Percentiles rank a stretch among this genome's conserved stretches.
Conservation (phyloP, 1,140 invertebrate species). For the Eriosoma lanigerum region DNA sequence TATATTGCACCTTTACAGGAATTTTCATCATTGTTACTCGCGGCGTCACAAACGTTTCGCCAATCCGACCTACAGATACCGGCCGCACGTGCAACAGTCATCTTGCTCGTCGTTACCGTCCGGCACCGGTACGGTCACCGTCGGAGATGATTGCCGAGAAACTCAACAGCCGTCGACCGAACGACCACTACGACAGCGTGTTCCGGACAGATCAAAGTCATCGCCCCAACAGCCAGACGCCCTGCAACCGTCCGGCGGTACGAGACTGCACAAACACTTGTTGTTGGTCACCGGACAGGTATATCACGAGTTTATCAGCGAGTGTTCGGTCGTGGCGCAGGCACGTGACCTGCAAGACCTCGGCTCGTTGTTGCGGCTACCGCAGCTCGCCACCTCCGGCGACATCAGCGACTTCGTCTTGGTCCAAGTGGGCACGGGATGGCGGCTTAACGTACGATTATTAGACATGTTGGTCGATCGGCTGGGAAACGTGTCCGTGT, state of each 20-base stretch:
- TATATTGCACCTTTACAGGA: constrained; percentile 28
- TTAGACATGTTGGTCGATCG: constrained; percentile 52
- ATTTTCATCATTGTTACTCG: not conserved
- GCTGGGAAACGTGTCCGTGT: constrained; percentile 54
- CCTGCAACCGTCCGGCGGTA: not conserved
- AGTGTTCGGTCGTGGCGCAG: constrained; percentile 50
- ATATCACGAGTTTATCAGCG: constrained; percentile 48
- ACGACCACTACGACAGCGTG: not conserved
- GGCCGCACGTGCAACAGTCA: not conserved
- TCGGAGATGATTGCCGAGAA: constrained; percentile 3
- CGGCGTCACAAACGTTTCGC: constrained; percentile 22
- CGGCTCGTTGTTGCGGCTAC: constrained; percentile 7
- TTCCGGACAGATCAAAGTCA: not conserved
- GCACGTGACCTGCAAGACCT: constrained; percentile 45
- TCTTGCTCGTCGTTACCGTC: not conserved
- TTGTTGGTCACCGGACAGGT: constrained; percentile 52
- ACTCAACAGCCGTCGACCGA: not conserved
- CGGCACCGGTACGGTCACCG: not conserved
- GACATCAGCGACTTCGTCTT: constrained; percentile 40
- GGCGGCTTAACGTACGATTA: constrained; percentile 47
- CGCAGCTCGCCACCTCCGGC: not conserved
- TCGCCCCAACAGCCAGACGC: not conserved
- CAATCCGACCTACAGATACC: constrained; percentile 39
- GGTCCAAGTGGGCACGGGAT: constrained; percentile 52
- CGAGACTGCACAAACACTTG: constrained; percentile 49